Evolutionary conservation across 92 coral and sea anemone species (phyloP), one percentile per base, ranked within the genome.

Genomic region (Phenganax stokvisi): DNA sequence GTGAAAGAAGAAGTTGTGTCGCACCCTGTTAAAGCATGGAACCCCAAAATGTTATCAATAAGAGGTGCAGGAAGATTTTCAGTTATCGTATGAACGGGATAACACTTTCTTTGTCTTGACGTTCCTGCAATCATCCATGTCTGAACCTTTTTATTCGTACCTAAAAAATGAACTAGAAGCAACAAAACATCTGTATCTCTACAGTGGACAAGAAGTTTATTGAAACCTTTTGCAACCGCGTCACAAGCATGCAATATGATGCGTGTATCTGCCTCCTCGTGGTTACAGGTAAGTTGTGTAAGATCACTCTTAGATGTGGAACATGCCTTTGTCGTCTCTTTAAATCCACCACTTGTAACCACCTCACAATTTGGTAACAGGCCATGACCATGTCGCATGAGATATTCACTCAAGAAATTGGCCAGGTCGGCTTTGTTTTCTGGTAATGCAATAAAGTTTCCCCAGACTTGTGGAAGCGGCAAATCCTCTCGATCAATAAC

Each of bases 11-110:
- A 84, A 53, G 72, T 75, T 44, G 75, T 81, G 51, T 85, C 82
- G 17, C 85, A 85, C 52, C 85, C 88, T 28, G 85, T 74, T n/a
- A 74, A 31, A 10, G 85, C 79, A 55, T 80, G 76, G 56, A 81
- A 80, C 57, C 85, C 84, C 44, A 80, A 37, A 20, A 79, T 20
- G 30, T 67, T 67, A 13, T 67, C 20, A 59, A 25, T 59, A 59
- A 59, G 7, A 75, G 25, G 53, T 55, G 51, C 53, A 54, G 10
- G 58, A 29, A 56, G 56, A 13, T 59, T n/a, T 58, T 69, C 29
- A 25, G 72, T 57, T 16, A 79, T 51, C 25, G 17, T n/a, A 16
- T 79, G 73, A 12, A 79, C 64, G 83, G 12, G 73, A 12, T 57
- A 77, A 78, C 51, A 52, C 60, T 58, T 27, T 70, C 16, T 84